These are phyloP conservation scores for Drosophila planitibia DNA, from an alignment of 2,888 invertebrate species.

Conservation along the genomic window DNA sequence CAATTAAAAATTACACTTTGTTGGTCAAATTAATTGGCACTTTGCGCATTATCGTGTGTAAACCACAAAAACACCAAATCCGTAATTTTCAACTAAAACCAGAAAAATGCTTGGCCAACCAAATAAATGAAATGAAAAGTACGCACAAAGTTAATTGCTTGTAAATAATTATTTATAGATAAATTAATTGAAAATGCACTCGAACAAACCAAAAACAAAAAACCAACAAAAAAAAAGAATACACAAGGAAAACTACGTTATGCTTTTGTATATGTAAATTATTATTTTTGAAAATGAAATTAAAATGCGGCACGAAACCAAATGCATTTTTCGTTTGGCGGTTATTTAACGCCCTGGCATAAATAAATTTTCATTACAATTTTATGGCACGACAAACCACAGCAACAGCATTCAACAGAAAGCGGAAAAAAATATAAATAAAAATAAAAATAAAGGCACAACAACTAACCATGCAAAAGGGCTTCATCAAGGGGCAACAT, in stretches of 20 bases:
- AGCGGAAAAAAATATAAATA: background rate
- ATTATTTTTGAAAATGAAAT: conserved; percentile 69
- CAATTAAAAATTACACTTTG: conserved; percentile 28
- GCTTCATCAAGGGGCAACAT: conserved; percentile 23
- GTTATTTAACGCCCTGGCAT: conserved; percentile 52
- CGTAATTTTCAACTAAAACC: conserved; percentile 24
- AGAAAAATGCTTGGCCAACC: conserved; percentile 34
- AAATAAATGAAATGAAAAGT: conserved; percentile 54
- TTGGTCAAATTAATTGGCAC: conserved; percentile 52
- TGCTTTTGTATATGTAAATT: conserved; percentile 38
- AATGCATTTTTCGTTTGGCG: conserved; percentile 45
- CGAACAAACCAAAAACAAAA: conserved; percentile 36
- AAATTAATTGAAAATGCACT: conserved; percentile 64
- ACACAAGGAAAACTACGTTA: background rate
- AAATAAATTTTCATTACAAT: conserved; percentile 36
- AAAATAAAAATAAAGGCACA: background rate
- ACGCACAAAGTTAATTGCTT: conserved; percentile 70
- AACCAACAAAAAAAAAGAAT: background rate
- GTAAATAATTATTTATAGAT: conserved; percentile 76
- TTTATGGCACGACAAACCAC: conserved; percentile 56
- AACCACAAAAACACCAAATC: conserved; percentile 29
- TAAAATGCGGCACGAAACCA: conserved; percentile 43
- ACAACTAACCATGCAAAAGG: conserved; percentile 24
- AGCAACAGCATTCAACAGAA: conserved; percentile 34
- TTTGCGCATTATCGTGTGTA: conserved; percentile 21